These are phyloP conservation scores for Drosophila vallismaia DNA, from an alignment of 2,888 invertebrate genomes.

Conservation along the genomic window DNA sequence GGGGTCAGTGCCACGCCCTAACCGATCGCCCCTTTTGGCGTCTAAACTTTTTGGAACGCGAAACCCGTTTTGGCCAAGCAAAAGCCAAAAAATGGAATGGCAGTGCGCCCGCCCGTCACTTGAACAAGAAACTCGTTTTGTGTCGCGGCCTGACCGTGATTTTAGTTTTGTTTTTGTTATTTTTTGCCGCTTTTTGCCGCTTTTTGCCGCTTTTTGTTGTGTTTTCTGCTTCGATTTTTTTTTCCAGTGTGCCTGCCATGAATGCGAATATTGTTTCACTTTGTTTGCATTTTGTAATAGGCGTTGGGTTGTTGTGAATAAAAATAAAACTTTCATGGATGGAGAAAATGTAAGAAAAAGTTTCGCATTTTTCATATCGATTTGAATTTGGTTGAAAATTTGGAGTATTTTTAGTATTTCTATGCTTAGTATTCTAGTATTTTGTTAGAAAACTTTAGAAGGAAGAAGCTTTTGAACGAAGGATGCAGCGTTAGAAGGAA, in stretches of 20 bases:
- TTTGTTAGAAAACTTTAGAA: too few species aligned
- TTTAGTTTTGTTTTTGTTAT: conserved; percentile 57
- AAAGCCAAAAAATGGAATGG: conserved; percentile 58
- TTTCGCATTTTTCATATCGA: too few species aligned
- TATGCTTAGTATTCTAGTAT: too few species aligned
- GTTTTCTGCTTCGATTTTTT: conserved; percentile 20
- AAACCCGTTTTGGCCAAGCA: conserved; percentile 57
- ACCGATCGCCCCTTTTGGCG: conserved; percentile 13
- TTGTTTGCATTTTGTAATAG: too few species aligned
- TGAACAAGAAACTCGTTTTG: conserved; percentile 59
- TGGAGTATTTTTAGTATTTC: too few species aligned
- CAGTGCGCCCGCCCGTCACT: conserved; percentile 16
- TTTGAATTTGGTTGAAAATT: too few species aligned
- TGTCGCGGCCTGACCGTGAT: conserved; percentile 63
- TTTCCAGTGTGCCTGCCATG: conserved; percentile 15
- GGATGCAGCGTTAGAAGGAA: too few species aligned
- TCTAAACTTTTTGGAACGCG: conserved; percentile 14
- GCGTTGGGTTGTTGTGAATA: too few species aligned
- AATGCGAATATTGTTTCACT: too few species aligned
- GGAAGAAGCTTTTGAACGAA: too few species aligned
- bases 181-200: background rate
- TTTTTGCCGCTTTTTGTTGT: conserved; percentile 47
- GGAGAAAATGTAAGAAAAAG: too few species aligned
- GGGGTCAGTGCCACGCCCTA: conserved; percentile 66
- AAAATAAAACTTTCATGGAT: too few species aligned